Evolutionary conservation across 2,113 vertebrate species (phyloP).

Genomic region (Hippocampus mohnikei): DNA sequence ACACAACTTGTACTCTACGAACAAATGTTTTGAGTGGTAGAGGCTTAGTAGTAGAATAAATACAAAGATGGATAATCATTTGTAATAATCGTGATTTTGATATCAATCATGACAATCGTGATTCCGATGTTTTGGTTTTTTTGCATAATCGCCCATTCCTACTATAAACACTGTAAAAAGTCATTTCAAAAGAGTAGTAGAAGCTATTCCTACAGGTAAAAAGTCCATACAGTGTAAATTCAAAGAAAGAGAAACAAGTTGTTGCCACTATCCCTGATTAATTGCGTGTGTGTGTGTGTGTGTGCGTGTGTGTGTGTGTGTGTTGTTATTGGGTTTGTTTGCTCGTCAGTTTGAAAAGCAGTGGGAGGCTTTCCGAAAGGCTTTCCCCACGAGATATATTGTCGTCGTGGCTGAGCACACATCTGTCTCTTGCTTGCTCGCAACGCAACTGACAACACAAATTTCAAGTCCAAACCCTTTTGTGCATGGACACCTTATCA

Average conservation of each 20-base stretch:
- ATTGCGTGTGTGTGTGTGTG: conserved; percentile 55
- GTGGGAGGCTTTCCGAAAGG: conserved; percentile 60
- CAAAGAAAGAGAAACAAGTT: conserved; percentile 43
- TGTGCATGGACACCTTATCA: conserved; percentile 45
- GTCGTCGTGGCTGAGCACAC: conserved; percentile 68
- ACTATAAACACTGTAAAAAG: background rate
- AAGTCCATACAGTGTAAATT: conserved; percentile 2
- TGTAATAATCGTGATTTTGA: too few species aligned
- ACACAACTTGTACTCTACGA: too few species aligned
- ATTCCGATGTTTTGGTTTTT: too few species aligned
- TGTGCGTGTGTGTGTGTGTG: conserved; percentile 56
- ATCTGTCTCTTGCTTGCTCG: conserved; percentile 67
- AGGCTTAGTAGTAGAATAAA: too few species aligned
- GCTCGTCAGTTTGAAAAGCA: conserved; percentile 71
- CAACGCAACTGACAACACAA: conserved; percentile 58
- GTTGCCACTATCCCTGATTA: conserved; percentile 52
- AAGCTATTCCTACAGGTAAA: background rate
- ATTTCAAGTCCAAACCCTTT: conserved; percentile 45
- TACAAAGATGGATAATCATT: too few species aligned
- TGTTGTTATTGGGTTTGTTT: conserved; percentile 14
- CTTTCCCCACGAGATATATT: conserved; percentile 57
- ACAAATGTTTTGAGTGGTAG: too few species aligned
- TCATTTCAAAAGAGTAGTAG: background rate
- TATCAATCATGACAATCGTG: too few species aligned
- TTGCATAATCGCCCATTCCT: too few species aligned